Conservation (phyloP, 2,113 vertebrate species). For the Rhinogobius similis region DNA sequence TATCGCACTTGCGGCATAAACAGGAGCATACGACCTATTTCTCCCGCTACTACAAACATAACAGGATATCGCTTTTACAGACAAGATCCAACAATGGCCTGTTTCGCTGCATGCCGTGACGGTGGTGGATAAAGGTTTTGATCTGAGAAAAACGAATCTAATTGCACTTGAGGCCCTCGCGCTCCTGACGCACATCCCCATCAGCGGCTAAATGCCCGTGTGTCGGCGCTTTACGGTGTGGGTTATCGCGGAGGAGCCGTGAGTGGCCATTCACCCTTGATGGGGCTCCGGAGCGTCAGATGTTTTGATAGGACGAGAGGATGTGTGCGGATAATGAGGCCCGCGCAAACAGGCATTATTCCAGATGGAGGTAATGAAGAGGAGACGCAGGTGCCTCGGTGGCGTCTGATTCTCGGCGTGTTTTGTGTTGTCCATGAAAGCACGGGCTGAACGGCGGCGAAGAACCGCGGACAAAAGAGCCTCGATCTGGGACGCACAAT, state of each 20-base stretch:
- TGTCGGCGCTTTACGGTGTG: background rate
- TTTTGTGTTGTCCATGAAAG: background rate
- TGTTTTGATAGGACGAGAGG: constrained; percentile 6
- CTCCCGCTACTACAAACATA: background rate
- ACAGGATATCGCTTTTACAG: background rate
- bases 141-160: constrained; percentile 46
- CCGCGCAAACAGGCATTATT: background rate
- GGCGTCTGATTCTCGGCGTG: background rate
- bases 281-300: constrained; percentile 28
- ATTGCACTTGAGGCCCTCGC: constrained; percentile 56
- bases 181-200: constrained; percentile 46
- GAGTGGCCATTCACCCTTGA: constrained; percentile 67
- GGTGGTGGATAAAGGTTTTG: constrained; percentile 38
- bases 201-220: constrained; percentile 65
- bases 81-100: background rate
- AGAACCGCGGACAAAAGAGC: background rate
- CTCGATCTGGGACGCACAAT: background rate
- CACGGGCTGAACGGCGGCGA: background rate
- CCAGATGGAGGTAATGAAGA: background rate
- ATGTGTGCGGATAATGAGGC: background rate
- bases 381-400: background rate
- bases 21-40: background rate
- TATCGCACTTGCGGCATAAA: too few species aligned
- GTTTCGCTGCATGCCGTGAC: constrained; percentile 14
- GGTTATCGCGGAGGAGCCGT: constrained; percentile 56